A percentile compares a stretch with the other conserved stretches of the same genome.
Evolutionary conservation across 2,888 invertebrate species (phyloP).

Genomic region (Drosophila sordidapex): DNA sequence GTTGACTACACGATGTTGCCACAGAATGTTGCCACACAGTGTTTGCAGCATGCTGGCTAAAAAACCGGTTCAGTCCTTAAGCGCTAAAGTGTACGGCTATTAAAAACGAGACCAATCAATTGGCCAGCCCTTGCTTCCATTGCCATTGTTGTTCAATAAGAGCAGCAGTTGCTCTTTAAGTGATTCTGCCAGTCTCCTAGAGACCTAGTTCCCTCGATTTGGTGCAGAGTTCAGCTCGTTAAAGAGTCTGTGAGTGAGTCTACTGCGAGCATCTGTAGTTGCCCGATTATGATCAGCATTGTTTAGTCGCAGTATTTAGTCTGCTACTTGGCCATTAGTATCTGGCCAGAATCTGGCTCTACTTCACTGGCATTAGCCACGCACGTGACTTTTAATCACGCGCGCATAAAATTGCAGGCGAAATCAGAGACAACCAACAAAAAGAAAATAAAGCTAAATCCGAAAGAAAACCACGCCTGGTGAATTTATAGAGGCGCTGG

Average conservation of each 20-base stretch:
- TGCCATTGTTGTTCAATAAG: constrained; percentile 49
- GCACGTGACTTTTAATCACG: constrained; percentile 82
- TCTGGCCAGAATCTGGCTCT: constrained; percentile 45
- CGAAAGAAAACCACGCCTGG: constrained; percentile 25
- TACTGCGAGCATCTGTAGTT: constrained; percentile 54
- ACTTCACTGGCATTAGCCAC: constrained; percentile 53
- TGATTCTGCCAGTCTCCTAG: constrained; percentile 19
- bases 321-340: constrained; percentile 61
- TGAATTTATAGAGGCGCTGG: constrained; percentile 60
- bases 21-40: constrained; percentile 56
- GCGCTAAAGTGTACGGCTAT: constrained; percentile 49
- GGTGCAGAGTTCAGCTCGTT: constrained; percentile 60
- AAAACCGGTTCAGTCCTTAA: constrained; percentile 32
- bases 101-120: constrained; percentile 68
- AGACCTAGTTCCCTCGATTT: constrained; percentile 35
- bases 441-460: background rate
- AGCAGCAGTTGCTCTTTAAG: constrained; percentile 44
- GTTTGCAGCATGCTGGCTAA: background rate
- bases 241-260: constrained; percentile 35
- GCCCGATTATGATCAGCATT: constrained; percentile 73
- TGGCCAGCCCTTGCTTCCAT: constrained; percentile 57
- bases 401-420: constrained; percentile 70
- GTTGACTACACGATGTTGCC: constrained; percentile 49
- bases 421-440: constrained; percentile 43
- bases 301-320: constrained; percentile 55